Evolutionary conservation across 2,113 vertebrate genomes (phyloP).

Genomic region (Zeus faber): DNA sequence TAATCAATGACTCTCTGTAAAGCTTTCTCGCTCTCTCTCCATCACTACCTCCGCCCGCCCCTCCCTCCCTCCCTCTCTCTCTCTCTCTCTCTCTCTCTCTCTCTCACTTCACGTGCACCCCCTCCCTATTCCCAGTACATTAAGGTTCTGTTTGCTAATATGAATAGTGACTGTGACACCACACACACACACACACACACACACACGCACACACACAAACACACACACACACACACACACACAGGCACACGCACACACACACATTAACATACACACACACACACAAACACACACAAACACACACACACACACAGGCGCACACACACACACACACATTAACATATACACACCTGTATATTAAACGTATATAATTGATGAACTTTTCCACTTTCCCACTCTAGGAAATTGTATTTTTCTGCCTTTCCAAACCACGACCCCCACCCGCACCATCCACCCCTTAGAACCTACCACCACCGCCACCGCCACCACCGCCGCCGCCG

Average conservation of each 20-base stretch:
- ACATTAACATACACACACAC: neutral
- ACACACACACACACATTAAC: neutral
- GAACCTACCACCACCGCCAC: no score
- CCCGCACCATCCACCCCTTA: no score
- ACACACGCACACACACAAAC: conserved; percentile 17
- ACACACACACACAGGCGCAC: neutral
- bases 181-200: conserved; percentile 20
- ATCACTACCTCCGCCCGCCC: neutral
- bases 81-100: conserved; percentile 11
- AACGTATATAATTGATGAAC: no score
- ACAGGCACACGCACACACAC: neutral
- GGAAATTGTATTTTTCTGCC: no score
- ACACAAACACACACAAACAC: neutral
- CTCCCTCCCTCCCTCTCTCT: conserved; percentile 7
- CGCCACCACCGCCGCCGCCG: no score
- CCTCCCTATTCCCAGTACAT: neutral
- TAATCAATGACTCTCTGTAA: conserved; percentile 72
- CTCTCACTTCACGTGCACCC: conserved; percentile 10
- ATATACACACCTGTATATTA: no score
- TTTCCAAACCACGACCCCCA: no score
- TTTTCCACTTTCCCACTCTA: no score
- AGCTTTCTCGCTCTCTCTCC: conserved; percentile 29
- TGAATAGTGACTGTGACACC: conserved; percentile 26
- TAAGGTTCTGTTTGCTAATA: conserved; percentile 36
- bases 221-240: neutral